phyloP scores from a whole-genome alignment of 2,888 invertebrate species.

The Phorcus lineatus region DNA sequence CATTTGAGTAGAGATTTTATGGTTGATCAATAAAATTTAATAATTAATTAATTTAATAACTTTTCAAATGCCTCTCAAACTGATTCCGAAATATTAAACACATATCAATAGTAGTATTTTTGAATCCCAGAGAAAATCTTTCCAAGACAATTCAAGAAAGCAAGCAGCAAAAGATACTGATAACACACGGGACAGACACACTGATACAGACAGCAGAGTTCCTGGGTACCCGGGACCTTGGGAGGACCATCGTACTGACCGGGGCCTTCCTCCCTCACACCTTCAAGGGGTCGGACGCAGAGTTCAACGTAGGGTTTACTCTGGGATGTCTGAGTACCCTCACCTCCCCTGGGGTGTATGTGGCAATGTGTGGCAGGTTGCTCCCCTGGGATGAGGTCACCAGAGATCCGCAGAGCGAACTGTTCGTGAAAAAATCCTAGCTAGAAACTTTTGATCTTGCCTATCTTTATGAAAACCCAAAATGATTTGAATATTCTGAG shows the following conservation, averaged over 20 bases:
- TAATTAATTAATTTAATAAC: no score
- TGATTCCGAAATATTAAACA: no score
- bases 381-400: conserved; percentile 20
- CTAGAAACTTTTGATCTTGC: no score
- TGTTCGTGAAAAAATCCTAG: conserved; percentile 29
- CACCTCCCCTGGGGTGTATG: conserved; percentile 42
- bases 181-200: conserved; percentile 64
- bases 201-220: conserved; percentile 55
- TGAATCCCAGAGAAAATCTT: conserved; percentile 31
- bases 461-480: no score
- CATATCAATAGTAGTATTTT: not conserved
- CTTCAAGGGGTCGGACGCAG: conserved; percentile 58
- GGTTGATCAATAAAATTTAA: no score
- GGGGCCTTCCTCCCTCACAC: conserved; percentile 56
- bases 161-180: conserved; percentile 37
- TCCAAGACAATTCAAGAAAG: conserved; percentile 24
- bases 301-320: conserved; percentile 61
- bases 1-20: no score
- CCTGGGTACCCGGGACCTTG: conserved; percentile 28
- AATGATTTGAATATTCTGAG: no score
- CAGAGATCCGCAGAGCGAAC: conserved; percentile 30
- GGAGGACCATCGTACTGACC: conserved; percentile 48
- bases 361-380: conserved; percentile 49
- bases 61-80: no score
- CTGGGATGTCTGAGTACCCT: conserved; percentile 47